Base-by-base conservation (phyloP, 2,888 invertebrate genomes). In the Yponomeuta malinellus region DNA sequence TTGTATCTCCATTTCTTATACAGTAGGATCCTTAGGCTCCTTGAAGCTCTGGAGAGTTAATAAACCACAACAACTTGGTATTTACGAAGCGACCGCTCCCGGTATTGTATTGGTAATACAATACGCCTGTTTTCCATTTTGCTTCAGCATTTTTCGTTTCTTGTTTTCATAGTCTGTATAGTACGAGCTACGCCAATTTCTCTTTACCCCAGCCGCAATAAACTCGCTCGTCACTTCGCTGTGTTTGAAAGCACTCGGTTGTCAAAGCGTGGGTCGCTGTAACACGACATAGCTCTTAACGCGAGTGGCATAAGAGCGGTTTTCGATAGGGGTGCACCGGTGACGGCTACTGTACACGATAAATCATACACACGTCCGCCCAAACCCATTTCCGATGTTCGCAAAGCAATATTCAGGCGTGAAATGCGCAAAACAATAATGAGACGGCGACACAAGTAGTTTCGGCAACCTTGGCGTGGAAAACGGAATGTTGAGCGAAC, bases 381-480 rank as follows among this genome's bases (percentile, higher is more conserved):
- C 31, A 65, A 65, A 29, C 65, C 29, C 31, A 65, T 65, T 65
- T 65, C 65, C 65, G 65, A 65, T 65, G 29, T 33, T 65, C 65
- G 65, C 65, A 29, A 33, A 12, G 52, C 52, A 59, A 59, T 59
- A 59, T 59, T 15, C 15, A 59, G 15, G 52, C 52, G 52, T 59
- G 52, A 59, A 59, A 59, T 59, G 52, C 15, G 12, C 15, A 63
- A 63, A n/a, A 63, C 63, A n/a, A 29, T 29, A 29, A 29, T 63
- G 63, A 63, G 29, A 33, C 37, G 31, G 10, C 66, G 66, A 37
- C 15, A 31, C 66, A 31, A 66, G 12, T 33, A n/a, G 68, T 43
- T 72, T 78, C 72, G 72, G 73, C 76, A 81, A 77, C 79, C 83
- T 83, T 83, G 81, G 74, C 76, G 76, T 77, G 77, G 77, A 76